phyloP scores from a whole-genome alignment of 2,888 invertebrate genomes.

The Drosophila borealis region DNA sequence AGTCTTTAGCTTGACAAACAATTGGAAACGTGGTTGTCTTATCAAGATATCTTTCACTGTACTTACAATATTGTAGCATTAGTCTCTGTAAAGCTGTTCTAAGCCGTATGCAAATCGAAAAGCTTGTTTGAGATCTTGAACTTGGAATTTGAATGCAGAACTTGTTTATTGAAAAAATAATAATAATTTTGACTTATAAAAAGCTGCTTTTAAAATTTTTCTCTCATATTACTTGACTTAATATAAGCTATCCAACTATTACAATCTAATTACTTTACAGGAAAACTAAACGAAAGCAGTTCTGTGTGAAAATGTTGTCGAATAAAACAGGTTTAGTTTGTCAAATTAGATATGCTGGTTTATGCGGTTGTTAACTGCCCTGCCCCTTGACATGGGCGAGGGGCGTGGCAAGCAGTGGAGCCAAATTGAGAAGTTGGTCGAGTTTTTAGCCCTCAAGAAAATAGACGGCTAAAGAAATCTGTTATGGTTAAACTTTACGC shows the following conservation, averaged over 20 bases:
- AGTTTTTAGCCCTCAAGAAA: constrained; percentile 34
- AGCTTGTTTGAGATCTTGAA: constrained; percentile 1
- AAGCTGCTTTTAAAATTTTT: background rate
- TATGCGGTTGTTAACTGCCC: constrained; percentile 36
- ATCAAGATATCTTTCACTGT: background rate
- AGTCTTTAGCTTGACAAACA: too few species aligned
- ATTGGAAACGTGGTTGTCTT: too few species aligned
- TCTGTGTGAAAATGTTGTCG: background rate
- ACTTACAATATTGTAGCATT: background rate
- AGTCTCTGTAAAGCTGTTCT: background rate
- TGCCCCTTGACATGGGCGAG: too few species aligned
- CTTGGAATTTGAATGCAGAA: constrained; percentile 2
- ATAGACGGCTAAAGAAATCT: constrained; percentile 64
- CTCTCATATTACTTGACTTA: background rate
- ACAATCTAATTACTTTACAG: too few species aligned
- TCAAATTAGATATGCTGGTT: constrained; percentile 39
- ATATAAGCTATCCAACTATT: too few species aligned
- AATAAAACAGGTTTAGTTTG: constrained; percentile 34
- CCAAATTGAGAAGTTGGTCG: constrained; percentile 41
- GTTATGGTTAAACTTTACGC: constrained; percentile 75
- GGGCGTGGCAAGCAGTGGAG: background rate
- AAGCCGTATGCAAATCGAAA: too few species aligned
- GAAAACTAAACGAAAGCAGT: too few species aligned
- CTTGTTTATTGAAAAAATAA: background rate
- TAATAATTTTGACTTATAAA: background rate